Evolutionary conservation across 2,888 invertebrate species (phyloP), one percentile per base, ranked within the genome.

Genomic region (Piscicola geometra): DNA sequence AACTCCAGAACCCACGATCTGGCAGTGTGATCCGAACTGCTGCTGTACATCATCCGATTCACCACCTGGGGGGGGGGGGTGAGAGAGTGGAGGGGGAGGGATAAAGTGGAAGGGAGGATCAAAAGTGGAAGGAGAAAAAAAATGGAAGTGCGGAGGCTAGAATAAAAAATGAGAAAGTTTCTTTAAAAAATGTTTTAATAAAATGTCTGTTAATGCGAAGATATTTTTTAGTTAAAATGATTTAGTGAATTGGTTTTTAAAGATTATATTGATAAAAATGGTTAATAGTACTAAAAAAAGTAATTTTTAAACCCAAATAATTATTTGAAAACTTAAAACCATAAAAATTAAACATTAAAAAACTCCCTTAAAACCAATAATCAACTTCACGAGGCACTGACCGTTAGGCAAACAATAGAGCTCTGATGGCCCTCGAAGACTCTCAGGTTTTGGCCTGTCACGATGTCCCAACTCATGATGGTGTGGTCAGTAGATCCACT

Each of bases 1-100:
- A 87, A 87, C 80, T 87, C 87, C 47, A 86, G 83, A 18, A 87
- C 87, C 87, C 87, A 88, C 21, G 87, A 84, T 70, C 86, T 79
- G 1, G 85, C 87, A 1, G 86, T 86, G 77, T 85, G 85, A 79
- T 87, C 88, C 0, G 86, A 84, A 79, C 86, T 86, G 25, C 86
- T 87, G 0, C 86, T 84, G 81, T 87, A 88, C 79, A 87, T 80
- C 75, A 87, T 85, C 76, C 86, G 85, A 79, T 86, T 86, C n/a
- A 85, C 82, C 1, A 87, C 84, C 85, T 86, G 79, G 1, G 79
- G 78, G 28, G 5, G 1, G n/a, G n/a, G n/a, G n/a, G n/a, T n/a
- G n/a, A n/a, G n/a, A n/a, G n/a, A n/a, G n/a, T n/a, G n/a, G n/a
- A n/a, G n/a, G n/a, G n/a, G n/a, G n/a, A n/a, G n/a, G n/a, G n/a